These are phyloP conservation scores for Lepetodrilus schrolli DNA, from an alignment of 2,888 invertebrate genomes.

Conservation along the genomic window DNA sequence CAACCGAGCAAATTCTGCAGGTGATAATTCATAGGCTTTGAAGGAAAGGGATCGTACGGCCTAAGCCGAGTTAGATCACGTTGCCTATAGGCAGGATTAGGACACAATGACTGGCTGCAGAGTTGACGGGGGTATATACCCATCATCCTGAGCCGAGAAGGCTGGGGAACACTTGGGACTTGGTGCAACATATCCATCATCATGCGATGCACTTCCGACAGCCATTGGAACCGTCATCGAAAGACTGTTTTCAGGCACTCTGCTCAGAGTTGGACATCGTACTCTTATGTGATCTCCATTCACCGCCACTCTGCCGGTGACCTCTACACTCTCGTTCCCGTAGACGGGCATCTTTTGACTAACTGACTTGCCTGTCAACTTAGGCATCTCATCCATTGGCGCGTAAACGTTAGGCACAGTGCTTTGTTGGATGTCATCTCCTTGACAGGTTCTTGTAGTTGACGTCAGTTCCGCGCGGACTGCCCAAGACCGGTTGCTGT, in stretches of 20 bases:
- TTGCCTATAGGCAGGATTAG: too few relatives aligned
- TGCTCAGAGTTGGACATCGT: background rate
- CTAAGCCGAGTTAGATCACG: too few relatives aligned
- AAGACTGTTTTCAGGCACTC: background rate
- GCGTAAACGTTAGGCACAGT: background rate
- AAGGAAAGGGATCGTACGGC: too few relatives aligned
- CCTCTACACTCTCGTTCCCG: background rate
- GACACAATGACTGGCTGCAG: too few relatives aligned
- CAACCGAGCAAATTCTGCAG: too few relatives aligned
- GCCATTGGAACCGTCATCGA: background rate
- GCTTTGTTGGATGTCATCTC: background rate
- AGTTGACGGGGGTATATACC: too few relatives aligned
- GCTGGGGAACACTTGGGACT: too few relatives aligned
- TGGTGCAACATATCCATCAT: background rate
- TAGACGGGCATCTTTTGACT: background rate
- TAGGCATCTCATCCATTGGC: background rate
- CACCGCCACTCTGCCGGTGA: background rate
- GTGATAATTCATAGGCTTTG: too few relatives aligned
- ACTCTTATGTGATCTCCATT: background rate
- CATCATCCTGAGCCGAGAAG: too few relatives aligned
- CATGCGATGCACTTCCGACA: background rate
- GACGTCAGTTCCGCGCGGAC: slow-evolving; percentile 1
- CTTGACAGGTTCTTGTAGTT: background rate
- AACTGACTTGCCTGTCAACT: background rate
- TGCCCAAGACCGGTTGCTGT: slow-evolving; percentile 12